Base-by-base conservation (phyloP, 2,113 vertebrate genomes). In the Damaliscus lunatus region DNA sequence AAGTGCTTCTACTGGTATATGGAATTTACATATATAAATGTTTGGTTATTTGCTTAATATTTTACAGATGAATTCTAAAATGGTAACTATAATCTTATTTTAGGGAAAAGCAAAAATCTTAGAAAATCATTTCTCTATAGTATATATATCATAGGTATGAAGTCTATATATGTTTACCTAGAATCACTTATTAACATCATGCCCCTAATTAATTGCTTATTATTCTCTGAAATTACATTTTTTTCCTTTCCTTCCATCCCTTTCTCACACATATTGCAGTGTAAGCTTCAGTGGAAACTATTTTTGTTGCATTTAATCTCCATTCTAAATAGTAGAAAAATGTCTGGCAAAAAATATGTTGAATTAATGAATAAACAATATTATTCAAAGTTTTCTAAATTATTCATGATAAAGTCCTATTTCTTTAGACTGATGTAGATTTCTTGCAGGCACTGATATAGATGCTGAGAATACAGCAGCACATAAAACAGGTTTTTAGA, bases 61-160 rank as follows among this genome's bases (percentile, higher is more conserved):
- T 88, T 96, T 93, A 83, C 3, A 88, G 62, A 89, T 74, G 5
- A 96, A 59, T 53, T 90, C 50, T 40, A 48, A 93, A 91, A 67
- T 36, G 89, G 29, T 77, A 85, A 78, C 64, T 83, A 77, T 36
- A 74, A 31, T 10, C 19, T 81, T 82, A 85, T 81, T 85, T 93
- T 71, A 85, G 64, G 43, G n/a, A 88, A 93, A 87, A 97, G 16
- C n/a, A 62, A 57, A 97, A 92, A 59, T 5, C 25, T 71, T 93
- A 29, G 91, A 89, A 95, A 91, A 67, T 59, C 12, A 60, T 53
- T 17, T 27, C 31, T 33, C 23, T 93, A 29, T n/a, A 81, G n/a
- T 23, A 46, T 43, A 59, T 55, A 8, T 33, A 29, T 16, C 13
- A 14, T 6, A 57, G 82, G 53, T 83, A 5, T 77, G 9, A 31